These are phyloP conservation scores for Melanotaenia boesemani DNA, from an alignment of 2,797 vertebrate genomes.

Conservation along the genomic window DNA sequence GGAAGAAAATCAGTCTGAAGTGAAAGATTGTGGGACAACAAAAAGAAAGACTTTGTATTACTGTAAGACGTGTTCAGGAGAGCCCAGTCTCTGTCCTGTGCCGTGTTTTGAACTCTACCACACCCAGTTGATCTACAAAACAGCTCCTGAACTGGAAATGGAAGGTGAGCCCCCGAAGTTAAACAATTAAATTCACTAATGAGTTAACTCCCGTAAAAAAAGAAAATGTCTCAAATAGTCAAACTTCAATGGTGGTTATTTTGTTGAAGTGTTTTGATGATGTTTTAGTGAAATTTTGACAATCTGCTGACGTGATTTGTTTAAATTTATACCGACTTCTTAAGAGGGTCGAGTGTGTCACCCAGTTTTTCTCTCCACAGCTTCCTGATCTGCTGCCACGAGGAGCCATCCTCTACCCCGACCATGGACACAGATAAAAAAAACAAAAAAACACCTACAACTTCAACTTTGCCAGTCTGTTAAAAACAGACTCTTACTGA, in stretches of 20 bases:
- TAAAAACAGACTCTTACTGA: not conserved
- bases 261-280: no score
- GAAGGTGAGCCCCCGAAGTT: constrained; percentile 56
- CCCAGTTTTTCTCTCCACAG: constrained; percentile 73
- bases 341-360: constrained; percentile 69
- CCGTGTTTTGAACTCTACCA: constrained; percentile 81
- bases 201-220: not conserved
- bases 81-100: constrained; percentile 77
- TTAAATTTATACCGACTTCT: constrained; percentile 39
- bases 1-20: constrained; percentile 23
- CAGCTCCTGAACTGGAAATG: constrained; percentile 45
- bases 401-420: constrained; percentile 18
- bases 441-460: constrained; percentile 12
- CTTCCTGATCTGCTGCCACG: constrained; percentile 54
- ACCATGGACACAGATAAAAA: constrained; percentile 17
- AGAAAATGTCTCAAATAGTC: not conserved
- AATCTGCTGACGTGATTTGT: not conserved
- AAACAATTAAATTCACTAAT: not conserved
- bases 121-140: constrained; percentile 73
- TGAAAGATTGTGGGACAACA: constrained; percentile 21
- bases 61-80: constrained; percentile 76
- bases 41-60: constrained; percentile 58
- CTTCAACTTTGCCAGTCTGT: constrained; percentile 1
- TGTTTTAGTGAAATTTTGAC: not conserved
- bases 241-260: not conserved